These are phyloP conservation scores for Zeuzera pyrina DNA, from an alignment of 2,888 invertebrate species.

Conservation along the genomic window DNA sequence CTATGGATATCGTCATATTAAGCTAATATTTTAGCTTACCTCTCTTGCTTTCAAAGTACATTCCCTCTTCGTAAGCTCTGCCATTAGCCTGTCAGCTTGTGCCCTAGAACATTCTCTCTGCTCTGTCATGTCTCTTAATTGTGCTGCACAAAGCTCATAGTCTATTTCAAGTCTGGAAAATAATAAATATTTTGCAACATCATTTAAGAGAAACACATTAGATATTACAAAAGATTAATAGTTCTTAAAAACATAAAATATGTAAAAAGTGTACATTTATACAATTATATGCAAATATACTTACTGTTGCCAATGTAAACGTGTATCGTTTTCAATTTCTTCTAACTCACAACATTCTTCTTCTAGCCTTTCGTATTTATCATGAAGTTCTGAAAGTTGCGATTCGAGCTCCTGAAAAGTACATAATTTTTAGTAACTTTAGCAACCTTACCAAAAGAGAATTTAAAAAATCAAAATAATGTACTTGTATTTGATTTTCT, in stretches of 20 bases:
- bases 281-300: slow-evolving; percentile 13
- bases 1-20: too few species aligned
- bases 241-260: background rate
- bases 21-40: slow-evolving; percentile 28
- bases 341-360: slow-evolving; percentile 83
- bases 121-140: slow-evolving; percentile 73
- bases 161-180: slow-evolving; percentile 72
- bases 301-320: slow-evolving; percentile 74
- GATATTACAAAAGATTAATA: too few species aligned
- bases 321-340: slow-evolving; percentile 83
- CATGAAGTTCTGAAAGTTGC: slow-evolving; percentile 71
- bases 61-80: slow-evolving; percentile 53
- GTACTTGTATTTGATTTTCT: slow-evolving; percentile 64
- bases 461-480: too few species aligned
- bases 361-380: slow-evolving; percentile 76
- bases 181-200: background rate
- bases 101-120: slow-evolving; percentile 69
- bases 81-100: slow-evolving; percentile 57
- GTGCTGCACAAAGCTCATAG: slow-evolving; percentile 74
- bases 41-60: slow-evolving; percentile 68
- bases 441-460: background rate
- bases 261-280: background rate
- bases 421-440: background rate
- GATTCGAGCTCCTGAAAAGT: slow-evolving; percentile 60
- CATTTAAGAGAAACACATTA: background rate